Conservation (phyloP, 2,797 vertebrate species). For the Podargus strigoides region DNA sequence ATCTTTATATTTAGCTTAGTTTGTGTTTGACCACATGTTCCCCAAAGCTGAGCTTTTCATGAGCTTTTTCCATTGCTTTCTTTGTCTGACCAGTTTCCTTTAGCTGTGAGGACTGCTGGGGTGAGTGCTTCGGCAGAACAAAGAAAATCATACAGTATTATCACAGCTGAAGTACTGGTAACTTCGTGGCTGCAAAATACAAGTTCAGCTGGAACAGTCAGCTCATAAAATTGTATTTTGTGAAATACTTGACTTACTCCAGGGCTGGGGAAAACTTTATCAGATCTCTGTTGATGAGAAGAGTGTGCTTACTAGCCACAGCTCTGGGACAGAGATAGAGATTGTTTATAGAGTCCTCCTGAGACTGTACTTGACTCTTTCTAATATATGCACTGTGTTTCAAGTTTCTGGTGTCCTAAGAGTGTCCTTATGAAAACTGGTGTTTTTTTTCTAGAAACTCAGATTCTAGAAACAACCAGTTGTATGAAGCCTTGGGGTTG, state of each 20-base stretch:
- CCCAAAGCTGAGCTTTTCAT: background rate
- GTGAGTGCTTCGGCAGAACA: background rate
- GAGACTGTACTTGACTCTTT: conserved; percentile 23
- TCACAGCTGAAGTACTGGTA: background rate
- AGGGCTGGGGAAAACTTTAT: conserved; percentile 11
- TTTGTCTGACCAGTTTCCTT: conserved; percentile 9
- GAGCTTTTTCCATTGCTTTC: background rate
- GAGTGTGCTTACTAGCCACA: background rate
- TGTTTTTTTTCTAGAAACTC: conserved; percentile 69
- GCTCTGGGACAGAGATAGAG: background rate
- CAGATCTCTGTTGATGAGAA: background rate
- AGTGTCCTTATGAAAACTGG: conserved; percentile 65
- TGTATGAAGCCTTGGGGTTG: conserved; percentile 68
- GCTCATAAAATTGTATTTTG: background rate
- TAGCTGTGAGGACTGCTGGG: background rate
- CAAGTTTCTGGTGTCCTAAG: conserved; percentile 53
- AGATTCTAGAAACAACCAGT: conserved; percentile 69
- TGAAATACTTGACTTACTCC: background rate
- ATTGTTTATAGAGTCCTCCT: background rate
- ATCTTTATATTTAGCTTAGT: background rate
- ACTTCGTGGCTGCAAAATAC: background rate
- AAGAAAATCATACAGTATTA: background rate
- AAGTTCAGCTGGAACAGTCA: background rate
- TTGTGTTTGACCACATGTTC: background rate
- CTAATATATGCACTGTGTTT: conserved; percentile 47